Conservation (phyloP, 2,113 vertebrate species). For the Urocolius indicus region DNA sequence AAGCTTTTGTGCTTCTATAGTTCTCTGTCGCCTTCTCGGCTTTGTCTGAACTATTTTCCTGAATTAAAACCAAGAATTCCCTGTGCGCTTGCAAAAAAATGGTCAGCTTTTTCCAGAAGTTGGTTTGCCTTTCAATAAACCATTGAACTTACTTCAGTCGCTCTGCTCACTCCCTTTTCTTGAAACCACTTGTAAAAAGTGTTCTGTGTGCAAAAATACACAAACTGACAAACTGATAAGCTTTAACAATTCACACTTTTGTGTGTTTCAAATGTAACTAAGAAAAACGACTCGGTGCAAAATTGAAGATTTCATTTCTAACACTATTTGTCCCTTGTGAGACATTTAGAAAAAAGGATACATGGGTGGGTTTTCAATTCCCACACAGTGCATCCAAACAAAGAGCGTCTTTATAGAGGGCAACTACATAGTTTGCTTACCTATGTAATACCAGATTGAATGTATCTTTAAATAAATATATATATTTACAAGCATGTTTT, state of each 20-base stretch:
- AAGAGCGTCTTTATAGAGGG: not conserved
- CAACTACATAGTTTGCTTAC: not conserved
- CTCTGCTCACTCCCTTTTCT: not conserved
- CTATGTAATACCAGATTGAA: not conserved
- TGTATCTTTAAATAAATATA: not conserved
- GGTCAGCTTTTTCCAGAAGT: conserved; percentile 26
- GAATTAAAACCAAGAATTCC: not conserved
- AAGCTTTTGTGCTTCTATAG: not conserved
- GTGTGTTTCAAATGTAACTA: not conserved
- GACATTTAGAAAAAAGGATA: not conserved
- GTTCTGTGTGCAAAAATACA: not conserved
- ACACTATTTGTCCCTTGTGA: not conserved
- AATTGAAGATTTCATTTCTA: not conserved
- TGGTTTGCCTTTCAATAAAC: conserved; percentile 51
- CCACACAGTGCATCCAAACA: fast-evolving
- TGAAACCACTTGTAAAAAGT: not conserved
- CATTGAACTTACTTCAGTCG: not conserved
- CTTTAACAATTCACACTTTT: not conserved
- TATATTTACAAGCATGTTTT: not conserved
- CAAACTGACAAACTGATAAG: not conserved
- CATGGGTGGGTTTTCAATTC: not conserved
- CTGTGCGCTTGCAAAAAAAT: not conserved
- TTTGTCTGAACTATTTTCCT: conserved; percentile 11
- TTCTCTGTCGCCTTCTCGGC: not conserved
- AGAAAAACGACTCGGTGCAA: not conserved